A percentile compares a stretch with the other conserved stretches of the same genome.
phyloP scores from a whole-genome alignment of 2,888 invertebrate species.

The Adelphocoris suturalis region DNA sequence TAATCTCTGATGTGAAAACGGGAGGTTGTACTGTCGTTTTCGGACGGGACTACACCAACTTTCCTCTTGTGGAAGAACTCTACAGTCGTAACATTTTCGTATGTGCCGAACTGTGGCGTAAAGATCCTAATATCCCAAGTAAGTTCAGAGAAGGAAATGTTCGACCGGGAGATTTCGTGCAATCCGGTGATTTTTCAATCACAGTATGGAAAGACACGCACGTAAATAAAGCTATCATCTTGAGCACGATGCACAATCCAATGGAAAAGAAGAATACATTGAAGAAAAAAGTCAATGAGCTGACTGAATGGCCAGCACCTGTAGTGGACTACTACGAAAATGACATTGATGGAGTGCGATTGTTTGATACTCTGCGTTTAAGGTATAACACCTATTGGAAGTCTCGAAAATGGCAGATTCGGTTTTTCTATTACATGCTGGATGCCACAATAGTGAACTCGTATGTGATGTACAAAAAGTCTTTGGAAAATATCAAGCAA shows the following conservation, averaged over 20 bases:
- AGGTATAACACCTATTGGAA: constrained; percentile 43
- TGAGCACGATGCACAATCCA: constrained; percentile 56
- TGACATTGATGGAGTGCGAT: background rate
- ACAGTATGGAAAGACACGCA: constrained; percentile 51
- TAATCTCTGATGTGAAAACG: constrained; percentile 75
- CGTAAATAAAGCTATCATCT: background rate
- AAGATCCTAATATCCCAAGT: constrained; percentile 76
- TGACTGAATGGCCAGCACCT: background rate
- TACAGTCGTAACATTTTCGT: constrained; percentile 75
- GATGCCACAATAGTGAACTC: constrained; percentile 56
- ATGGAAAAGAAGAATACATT: background rate
- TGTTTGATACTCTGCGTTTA: constrained; percentile 3
- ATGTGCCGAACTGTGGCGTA: constrained; percentile 77
- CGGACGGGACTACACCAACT: constrained; percentile 77
- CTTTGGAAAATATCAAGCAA: constrained; percentile 5
- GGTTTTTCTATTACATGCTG: constrained; percentile 49
- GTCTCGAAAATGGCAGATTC: background rate
- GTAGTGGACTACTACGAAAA: constrained; percentile 46
- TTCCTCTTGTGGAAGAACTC: constrained; percentile 76
- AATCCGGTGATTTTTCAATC: constrained; percentile 50
- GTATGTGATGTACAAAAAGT: constrained; percentile 23
- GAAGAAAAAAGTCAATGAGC: constrained; percentile 4
- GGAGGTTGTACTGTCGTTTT: constrained; percentile 76
- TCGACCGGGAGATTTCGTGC: constrained; percentile 11
- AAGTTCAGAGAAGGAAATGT: constrained; percentile 39